Evolutionary conservation across 2,113 vertebrate species (phyloP).

Genomic region (Sebastes fasciatus): DNA sequence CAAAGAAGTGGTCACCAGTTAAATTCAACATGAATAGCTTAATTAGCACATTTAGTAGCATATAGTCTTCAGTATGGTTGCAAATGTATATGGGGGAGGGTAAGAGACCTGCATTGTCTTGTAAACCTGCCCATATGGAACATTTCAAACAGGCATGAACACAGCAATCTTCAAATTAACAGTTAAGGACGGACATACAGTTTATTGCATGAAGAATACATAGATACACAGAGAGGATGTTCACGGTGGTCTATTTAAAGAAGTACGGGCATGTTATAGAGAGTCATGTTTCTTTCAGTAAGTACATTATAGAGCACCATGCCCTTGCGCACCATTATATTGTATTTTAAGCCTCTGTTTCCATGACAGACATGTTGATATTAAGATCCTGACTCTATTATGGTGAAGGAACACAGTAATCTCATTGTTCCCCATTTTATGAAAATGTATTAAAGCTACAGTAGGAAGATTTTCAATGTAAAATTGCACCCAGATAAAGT

Average conservation of each 20-base stretch:
- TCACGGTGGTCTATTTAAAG: slow-evolving; percentile 18
- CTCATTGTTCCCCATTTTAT: not conserved
- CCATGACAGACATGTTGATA: not conserved
- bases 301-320: not conserved
- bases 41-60: not conserved
- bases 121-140: not conserved
- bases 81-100: slow-evolving; percentile 3
- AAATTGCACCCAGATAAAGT: not conserved
- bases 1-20: not conserved
- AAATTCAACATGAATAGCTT: not conserved
- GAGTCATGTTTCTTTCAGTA: slow-evolving; percentile 12
- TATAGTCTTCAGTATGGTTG: not conserved
- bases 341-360: not conserved
- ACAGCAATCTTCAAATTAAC: slow-evolving; percentile 12
- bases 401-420: not conserved
- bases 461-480: not conserved
- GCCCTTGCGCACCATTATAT: not conserved
- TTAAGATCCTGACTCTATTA: not conserved
- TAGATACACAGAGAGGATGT: not conserved
- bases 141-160: not conserved
- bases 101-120: not conserved
- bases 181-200: not conserved
- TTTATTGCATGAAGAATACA: not conserved
- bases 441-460: not conserved
- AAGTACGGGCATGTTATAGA: slow-evolving; percentile 1